These are phyloP conservation scores for Apostichopus parvimensis DNA, from an alignment of 35 echinoderm and acorn worm genomes.

Conservation along the genomic window DNA sequence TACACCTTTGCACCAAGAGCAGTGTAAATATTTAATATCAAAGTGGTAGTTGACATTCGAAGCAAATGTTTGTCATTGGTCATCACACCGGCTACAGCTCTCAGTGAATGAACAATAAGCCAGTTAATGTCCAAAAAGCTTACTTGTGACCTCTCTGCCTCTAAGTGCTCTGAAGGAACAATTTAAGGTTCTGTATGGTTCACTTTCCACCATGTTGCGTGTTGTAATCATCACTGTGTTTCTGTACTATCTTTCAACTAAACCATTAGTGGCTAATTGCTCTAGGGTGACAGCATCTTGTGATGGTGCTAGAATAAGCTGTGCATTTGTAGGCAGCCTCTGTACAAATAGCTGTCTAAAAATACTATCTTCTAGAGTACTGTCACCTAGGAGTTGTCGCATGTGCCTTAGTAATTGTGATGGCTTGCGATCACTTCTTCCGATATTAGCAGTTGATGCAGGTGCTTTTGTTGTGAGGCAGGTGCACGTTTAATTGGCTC, in stretches of 20 bases:
- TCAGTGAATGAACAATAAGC: too few relatives aligned
- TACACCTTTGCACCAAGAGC: too few relatives aligned
- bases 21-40: too few relatives aligned
- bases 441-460: constrained; percentile 5
- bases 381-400: constrained; percentile 26
- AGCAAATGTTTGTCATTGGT: too few relatives aligned
- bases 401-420: constrained; percentile 38
- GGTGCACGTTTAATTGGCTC: neutral
- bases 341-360: constrained; percentile 53
- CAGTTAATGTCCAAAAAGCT: too few relatives aligned
- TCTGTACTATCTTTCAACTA: too few relatives aligned
- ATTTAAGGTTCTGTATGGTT: constrained; percentile 89
- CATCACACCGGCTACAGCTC: too few relatives aligned
- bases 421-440: constrained; percentile 49
- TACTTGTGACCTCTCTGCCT: constrained; percentile 85
- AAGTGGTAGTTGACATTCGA: too few relatives aligned
- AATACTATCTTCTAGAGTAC: constrained; percentile 35
- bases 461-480: constrained; percentile 13
- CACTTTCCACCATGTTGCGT: constrained; percentile 97
- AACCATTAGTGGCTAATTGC: neutral
- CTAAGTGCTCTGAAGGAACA: constrained; percentile 86
- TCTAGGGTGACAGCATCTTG: neutral
- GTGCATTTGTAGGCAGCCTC: constrained; percentile 4
- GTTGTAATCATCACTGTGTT: constrained; percentile 80
- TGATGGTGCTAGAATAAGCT: neutral